Percentiles rank a stretch among this genome's conserved stretches.
Evolutionary conservation across 2,113 vertebrate species (phyloP).

Genomic region (Sula dactylatra): DNA sequence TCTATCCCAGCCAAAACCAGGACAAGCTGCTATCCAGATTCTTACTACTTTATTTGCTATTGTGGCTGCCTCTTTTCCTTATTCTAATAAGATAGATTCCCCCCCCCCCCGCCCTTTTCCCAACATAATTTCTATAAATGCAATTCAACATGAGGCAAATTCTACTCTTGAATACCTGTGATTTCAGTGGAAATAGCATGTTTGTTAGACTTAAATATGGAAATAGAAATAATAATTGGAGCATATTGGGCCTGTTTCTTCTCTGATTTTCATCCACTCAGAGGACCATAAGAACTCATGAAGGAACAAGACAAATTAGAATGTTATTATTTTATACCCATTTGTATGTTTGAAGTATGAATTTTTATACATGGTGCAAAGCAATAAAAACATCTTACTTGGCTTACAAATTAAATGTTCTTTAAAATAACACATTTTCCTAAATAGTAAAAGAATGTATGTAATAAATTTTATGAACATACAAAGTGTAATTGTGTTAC

Average conservation of each 20-base stretch:
- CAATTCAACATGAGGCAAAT: background rate
- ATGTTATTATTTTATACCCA: background rate
- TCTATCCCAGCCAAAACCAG: too few species aligned
- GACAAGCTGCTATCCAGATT: background rate
- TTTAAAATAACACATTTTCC: background rate
- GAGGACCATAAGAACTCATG: background rate
- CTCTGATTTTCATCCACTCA: background rate
- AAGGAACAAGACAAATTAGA: background rate
- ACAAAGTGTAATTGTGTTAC: background rate
- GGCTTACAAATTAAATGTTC: background rate
- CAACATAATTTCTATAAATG: background rate
- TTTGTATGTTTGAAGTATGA: background rate
- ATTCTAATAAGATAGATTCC: background rate
- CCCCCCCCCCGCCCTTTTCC: background rate
- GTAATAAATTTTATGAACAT: background rate
- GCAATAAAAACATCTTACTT: background rate
- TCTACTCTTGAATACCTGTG: background rate
- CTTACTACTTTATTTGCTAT: background rate
- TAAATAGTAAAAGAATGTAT: background rate
- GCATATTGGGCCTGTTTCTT: background rate
- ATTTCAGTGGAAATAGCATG: background rate
- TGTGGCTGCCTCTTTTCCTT: background rate
- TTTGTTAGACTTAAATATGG: background rate
- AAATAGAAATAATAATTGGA: background rate
- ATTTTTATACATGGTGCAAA: background rate